These are phyloP conservation scores for Hyaena hyaena DNA, from an alignment of 2,113 vertebrate species.

Conservation along the genomic window DNA sequence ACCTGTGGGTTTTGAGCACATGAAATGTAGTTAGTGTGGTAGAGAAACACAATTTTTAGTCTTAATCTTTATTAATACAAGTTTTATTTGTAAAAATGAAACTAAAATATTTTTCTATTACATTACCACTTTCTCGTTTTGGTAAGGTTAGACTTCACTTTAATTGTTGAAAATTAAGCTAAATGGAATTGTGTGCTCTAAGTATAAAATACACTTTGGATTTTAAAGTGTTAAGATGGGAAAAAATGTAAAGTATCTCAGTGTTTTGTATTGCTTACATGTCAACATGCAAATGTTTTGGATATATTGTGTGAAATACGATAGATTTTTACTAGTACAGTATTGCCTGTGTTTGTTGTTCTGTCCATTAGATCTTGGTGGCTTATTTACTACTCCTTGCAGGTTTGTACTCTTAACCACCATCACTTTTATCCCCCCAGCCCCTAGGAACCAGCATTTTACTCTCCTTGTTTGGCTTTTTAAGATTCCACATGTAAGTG, in stretches of 20 bases:
- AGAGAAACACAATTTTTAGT: neutral
- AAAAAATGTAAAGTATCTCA: neutral
- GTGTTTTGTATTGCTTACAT: neutral
- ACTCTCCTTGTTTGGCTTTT: neutral
- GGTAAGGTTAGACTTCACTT: neutral
- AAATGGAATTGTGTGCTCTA: neutral
- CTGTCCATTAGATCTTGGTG: neutral
- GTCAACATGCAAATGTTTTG: neutral
- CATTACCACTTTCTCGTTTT: neutral
- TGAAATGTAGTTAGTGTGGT: neutral
- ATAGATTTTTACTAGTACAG: neutral
- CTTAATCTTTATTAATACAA: neutral
- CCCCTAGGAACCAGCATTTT: neutral
- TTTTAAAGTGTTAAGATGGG: neutral
- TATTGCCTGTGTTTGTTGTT: neutral
- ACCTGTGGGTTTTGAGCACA: neutral
- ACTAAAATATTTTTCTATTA: neutral
- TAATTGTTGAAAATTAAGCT: neutral
- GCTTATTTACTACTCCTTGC: neutral
- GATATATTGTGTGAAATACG: neutral
- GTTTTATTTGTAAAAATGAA: neutral
- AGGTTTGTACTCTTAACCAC: neutral
- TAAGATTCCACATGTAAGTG: neutral
- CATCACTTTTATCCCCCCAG: neutral
- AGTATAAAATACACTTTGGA: neutral